phyloP scores from a whole-genome alignment of 2,888 invertebrate genomes.

The Oxyteleia sp. region DNA sequence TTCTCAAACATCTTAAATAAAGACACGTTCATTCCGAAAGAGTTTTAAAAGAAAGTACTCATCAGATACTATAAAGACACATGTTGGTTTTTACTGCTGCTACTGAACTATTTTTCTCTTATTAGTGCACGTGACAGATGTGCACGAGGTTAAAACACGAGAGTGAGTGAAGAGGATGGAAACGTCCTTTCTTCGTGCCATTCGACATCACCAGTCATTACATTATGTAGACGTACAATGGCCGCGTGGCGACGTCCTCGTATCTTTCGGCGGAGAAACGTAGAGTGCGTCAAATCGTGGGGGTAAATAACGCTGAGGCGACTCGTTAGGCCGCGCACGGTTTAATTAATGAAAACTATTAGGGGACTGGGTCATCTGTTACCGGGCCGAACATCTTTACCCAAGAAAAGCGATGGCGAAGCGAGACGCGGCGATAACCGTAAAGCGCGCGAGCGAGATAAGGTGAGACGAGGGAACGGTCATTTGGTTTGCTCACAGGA shows the following conservation, averaged over 20 bases:
- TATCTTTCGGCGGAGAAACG: background rate
- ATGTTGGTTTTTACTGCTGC: no score
- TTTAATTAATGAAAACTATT: constrained; percentile 65
- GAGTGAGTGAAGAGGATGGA: background rate
- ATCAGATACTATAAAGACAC: no score
- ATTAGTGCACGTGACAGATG: no score
- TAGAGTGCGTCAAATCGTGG: constrained; percentile 38
- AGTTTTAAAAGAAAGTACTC: no score
- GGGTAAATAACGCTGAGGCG: constrained; percentile 36
- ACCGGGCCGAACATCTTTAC: constrained; percentile 44
- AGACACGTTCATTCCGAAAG: no score
- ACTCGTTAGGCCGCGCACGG: constrained; percentile 32
- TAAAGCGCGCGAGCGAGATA: constrained; percentile 74
- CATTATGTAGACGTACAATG: constrained; percentile 36
- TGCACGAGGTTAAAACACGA: no score
- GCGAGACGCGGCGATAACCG: constrained; percentile 58
- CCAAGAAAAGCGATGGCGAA: constrained; percentile 43
- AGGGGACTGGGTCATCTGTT: constrained; percentile 40
- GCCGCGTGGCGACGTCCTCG: constrained; percentile 5
- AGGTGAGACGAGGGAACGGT: constrained; percentile 66
- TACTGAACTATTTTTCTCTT: no score
- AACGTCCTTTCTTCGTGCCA: background rate
- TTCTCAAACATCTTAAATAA: no score
- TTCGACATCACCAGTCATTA: constrained; percentile 28
- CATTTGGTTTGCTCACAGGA: constrained; percentile 38